Evolutionary conservation across 2,797 vertebrate genomes (phyloP).

Genomic region (Huso huso): DNA sequence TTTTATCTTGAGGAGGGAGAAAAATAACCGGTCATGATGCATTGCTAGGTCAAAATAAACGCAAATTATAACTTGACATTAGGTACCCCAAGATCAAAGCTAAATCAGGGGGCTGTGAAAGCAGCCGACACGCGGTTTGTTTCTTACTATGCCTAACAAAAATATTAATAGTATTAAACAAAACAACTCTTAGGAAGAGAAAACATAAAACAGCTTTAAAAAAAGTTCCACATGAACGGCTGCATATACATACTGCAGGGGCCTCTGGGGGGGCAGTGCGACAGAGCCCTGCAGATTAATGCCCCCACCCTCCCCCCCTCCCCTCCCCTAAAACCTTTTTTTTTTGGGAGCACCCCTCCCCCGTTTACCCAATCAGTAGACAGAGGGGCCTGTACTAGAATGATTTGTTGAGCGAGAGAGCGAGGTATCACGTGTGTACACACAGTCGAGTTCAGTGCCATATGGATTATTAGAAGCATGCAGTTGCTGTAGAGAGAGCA

Average conservation of each 20-base stretch:
- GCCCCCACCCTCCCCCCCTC: slow-evolving; percentile 22
- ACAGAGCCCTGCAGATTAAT: neutral
- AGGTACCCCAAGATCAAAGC: too few species aligned
- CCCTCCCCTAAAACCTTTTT: slow-evolving; percentile 24
- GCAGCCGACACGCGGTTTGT: too few species aligned
- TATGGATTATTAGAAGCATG: slow-evolving; percentile 26
- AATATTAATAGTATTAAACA: neutral
- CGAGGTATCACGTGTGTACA: slow-evolving; percentile 75
- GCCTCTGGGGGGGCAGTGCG: too few species aligned
- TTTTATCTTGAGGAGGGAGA: too few species aligned
- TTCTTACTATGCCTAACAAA: neutral
- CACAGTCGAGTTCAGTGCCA: slow-evolving; percentile 47
- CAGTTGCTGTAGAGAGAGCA: too few species aligned
- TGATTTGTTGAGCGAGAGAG: slow-evolving; percentile 36
- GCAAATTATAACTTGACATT: too few species aligned
- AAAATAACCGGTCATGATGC: too few species aligned
- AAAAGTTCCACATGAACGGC: too few species aligned
- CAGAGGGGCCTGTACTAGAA: slow-evolving; percentile 32
- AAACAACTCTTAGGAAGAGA: neutral
- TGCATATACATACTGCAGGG: too few species aligned
- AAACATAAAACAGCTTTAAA: too few species aligned
- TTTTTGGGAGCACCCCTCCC: slow-evolving; percentile 36
- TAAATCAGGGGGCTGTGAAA: too few species aligned
- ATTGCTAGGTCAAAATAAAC: too few species aligned
- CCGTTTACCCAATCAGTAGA: slow-evolving; percentile 37